Percentiles rank a stretch among this genome's conserved stretches.
phyloP scores from a whole-genome alignment of 1,140 invertebrate species.

The Panagrolaimus sp. region DNA sequence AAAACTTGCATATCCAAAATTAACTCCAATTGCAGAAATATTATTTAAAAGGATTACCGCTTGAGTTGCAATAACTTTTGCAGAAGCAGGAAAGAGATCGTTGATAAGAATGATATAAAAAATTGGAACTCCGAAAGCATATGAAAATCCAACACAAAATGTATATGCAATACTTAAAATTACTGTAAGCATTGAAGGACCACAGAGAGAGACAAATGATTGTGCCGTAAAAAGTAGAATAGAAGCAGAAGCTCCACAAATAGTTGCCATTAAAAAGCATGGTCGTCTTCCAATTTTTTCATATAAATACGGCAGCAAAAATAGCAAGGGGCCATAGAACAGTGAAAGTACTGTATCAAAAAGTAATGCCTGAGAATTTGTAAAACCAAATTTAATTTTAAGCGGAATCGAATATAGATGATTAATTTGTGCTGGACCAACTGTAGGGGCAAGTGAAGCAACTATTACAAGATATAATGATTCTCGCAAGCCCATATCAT shows the following conservation, averaged over 20 bases:
- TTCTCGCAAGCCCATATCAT: neutral
- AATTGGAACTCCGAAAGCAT: neutral
- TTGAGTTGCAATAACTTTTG: neutral
- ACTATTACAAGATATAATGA: constrained; percentile 13
- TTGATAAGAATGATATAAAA: constrained; percentile 4
- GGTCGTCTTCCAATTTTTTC: neutral
- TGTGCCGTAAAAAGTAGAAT: neutral
- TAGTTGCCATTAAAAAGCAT: neutral
- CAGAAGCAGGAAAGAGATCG: neutral
- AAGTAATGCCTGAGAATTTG: neutral
- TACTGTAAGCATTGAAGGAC: neutral
- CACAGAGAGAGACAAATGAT: neutral
- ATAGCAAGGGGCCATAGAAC: neutral
- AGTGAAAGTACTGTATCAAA: neutral
- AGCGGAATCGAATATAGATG: neutral
- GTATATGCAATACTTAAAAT: neutral
- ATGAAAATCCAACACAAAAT: neutral
- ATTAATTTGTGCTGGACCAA: neutral
- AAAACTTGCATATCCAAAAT: constrained; percentile 6
- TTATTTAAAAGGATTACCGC: neutral
- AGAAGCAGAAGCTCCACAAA: neutral
- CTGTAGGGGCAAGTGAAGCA: neutral
- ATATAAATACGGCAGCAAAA: constrained; percentile 1
- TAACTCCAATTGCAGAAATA: neutral
- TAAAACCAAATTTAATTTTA: neutral